These are phyloP conservation scores for Acanthosepion esculentum DNA, from an alignment of 2,888 invertebrate genomes.

Conservation along the genomic window DNA sequence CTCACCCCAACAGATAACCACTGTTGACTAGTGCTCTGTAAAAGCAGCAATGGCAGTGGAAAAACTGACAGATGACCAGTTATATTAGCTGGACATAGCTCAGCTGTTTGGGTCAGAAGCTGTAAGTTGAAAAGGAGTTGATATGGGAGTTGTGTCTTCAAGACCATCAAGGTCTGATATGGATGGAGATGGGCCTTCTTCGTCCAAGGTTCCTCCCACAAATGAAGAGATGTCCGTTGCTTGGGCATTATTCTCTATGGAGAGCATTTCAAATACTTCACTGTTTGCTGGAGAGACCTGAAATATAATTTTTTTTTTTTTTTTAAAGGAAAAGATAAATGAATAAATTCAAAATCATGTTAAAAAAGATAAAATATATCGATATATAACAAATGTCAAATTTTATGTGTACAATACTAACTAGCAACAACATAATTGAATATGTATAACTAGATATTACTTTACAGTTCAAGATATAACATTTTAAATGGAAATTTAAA, in stretches of 20 bases:
- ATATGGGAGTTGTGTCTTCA: conserved; percentile 42
- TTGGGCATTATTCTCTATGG: conserved; percentile 41
- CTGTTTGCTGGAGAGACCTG: conserved; percentile 43
- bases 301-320: not conserved
- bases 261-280: conserved; percentile 37
- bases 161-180: conserved; percentile 48
- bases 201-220: conserved; percentile 40
- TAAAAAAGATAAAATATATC: not conserved
- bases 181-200: conserved; percentile 42
- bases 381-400: not conserved
- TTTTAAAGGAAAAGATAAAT: not conserved
- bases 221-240: conserved; percentile 46
- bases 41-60: conserved; percentile 4
- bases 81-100: not conserved
- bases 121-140: conserved; percentile 44
- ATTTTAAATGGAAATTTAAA: not conserved
- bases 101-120: conserved; percentile 42
- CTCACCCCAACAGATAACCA: not conserved
- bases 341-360: not conserved
- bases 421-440: not conserved
- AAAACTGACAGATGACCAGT: not conserved
- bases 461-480: not conserved
- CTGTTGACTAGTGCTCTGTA: not conserved
- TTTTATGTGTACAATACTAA: not conserved
- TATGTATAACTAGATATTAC: not conserved